These are phyloP conservation scores for Lobophora halterata DNA, from an alignment of 2,888 invertebrate species.

Conservation along the genomic window DNA sequence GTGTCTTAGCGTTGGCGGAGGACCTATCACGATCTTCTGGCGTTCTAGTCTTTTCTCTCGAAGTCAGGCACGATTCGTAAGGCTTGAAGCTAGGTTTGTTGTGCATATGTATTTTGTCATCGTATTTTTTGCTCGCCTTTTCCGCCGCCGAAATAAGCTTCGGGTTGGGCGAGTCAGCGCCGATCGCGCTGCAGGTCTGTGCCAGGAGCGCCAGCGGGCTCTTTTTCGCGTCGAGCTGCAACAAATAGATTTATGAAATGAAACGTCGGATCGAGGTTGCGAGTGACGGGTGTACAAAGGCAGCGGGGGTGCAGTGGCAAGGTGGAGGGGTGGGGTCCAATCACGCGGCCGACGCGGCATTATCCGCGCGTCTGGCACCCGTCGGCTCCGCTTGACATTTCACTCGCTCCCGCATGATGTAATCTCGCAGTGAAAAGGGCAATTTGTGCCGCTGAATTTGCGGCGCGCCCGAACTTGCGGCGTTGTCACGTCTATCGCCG, in stretches of 20 bases:
- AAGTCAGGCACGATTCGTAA: conserved; percentile 84
- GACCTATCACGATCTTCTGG: conserved; percentile 86
- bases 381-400: conserved; percentile 81
- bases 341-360: conserved; percentile 80
- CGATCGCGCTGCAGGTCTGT: conserved; percentile 98
- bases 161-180: conserved; percentile 91
- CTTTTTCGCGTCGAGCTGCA: conserved; percentile 98
- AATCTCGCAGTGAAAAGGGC: conserved; percentile 81
- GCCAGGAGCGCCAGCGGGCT: conserved; percentile 97
- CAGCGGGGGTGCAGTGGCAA: conserved; percentile 52
- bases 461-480: conserved; percentile 74
- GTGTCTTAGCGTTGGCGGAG: conserved; percentile 78
- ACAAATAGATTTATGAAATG: conserved; percentile 80
- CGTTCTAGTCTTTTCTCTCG: conserved; percentile 84
- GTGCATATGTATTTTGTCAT: conserved; percentile 82
- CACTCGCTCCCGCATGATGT: conserved; percentile 81
- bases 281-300: conserved; percentile 75
- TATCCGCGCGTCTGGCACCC: conserved; percentile 81
- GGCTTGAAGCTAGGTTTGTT: conserved; percentile 87
- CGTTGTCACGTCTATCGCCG: conserved; percentile 75
- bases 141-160: conserved; percentile 88
- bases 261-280: conserved; percentile 75
- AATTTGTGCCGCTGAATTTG: conserved; percentile 81
- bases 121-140: conserved; percentile 84
- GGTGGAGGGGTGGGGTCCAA: conserved; percentile 67